These are phyloP conservation scores for Acrobasis consociella DNA, from an alignment of 2,888 invertebrate species.

Conservation along the genomic window DNA sequence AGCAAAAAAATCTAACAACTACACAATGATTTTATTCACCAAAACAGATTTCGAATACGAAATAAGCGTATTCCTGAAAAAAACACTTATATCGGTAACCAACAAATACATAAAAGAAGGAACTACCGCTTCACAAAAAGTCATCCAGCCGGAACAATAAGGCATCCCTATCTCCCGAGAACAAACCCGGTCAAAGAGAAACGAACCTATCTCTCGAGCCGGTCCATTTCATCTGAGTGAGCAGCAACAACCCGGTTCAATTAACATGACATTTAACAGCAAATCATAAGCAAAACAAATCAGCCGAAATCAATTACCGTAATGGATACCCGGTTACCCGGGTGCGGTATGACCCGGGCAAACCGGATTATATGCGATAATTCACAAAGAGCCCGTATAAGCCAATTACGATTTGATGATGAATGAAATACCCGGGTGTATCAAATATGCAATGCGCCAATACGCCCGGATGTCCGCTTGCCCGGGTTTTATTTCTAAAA, in stretches of 20 bases:
- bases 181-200: not conserved
- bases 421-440: constrained; percentile 18
- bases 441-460: constrained; percentile 24
- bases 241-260: constrained; percentile 15
- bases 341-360: constrained; percentile 9
- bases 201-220: constrained; percentile 1
- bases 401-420: constrained; percentile 24
- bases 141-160: constrained; percentile 2
- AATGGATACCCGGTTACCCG: constrained; percentile 15
- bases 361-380: constrained; percentile 20
- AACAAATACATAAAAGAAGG: not conserved
- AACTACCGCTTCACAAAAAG: not conserved
- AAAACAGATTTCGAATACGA: not conserved
- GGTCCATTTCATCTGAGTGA: constrained; percentile 11
- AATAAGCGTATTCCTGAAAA: not conserved
- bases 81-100: not conserved
- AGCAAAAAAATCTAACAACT: no score
- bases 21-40: no score
- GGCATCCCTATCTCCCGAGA: constrained; percentile 1
- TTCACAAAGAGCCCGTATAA: constrained; percentile 22
- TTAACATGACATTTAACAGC: constrained; percentile 15
- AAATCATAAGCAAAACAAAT: constrained; percentile 21
- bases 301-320: constrained; percentile 11
- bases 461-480: constrained; percentile 18
- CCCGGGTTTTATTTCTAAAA: constrained; percentile 24